Base-by-base conservation (phyloP, 2,888 invertebrate species). In the Iphiclides podalirius region DNA sequence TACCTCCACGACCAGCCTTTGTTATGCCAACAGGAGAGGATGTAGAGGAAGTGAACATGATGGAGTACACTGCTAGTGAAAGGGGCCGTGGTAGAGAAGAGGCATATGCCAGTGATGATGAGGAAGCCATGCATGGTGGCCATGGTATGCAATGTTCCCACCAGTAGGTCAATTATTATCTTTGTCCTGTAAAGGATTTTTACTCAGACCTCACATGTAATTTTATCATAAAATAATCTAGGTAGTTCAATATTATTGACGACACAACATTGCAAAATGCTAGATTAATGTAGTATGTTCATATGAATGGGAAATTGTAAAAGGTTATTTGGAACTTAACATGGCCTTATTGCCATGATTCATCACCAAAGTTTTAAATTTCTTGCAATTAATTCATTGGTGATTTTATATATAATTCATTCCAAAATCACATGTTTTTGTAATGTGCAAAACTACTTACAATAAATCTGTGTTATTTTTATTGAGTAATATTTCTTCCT, bases 1-100 rank as follows among this genome's bases (percentile, higher is more conserved):
- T 98, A 64, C 96, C 97, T 0, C 90, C 93, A 0, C 90, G 95
- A 55, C 91, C 94, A 39, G 84, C 85, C 2, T 91, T 94, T 70
- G 90, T 85, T 13, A 92, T 94, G 89, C 96, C 96, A 0, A 89
- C 90, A 46, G 94, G 94, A 3, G 96, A 96, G 41, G 91, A 95
- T 69, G 95, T 96, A 0, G 96, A 97, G 73, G 96, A 97, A 75
- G 97, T 95, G 0, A 93, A 94, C 68, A 81, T 98, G 71, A 90
- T 91, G 60, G 96, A 96, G 52, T 94, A 92, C 62, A 93, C 94
- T 57, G 91, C 92, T 0, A 89, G 89, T 58, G 91, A 91, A 42
- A 84, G 90, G 52, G 79, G 85, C 38, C 78, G 90, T 26, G 76
- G 75, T 4, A 83, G 93, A 1, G 90, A 92, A 53, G 94, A 94